These are phyloP conservation scores for Phengaris arion DNA, from an alignment of 2,888 invertebrate genomes.

Conservation along the genomic window DNA sequence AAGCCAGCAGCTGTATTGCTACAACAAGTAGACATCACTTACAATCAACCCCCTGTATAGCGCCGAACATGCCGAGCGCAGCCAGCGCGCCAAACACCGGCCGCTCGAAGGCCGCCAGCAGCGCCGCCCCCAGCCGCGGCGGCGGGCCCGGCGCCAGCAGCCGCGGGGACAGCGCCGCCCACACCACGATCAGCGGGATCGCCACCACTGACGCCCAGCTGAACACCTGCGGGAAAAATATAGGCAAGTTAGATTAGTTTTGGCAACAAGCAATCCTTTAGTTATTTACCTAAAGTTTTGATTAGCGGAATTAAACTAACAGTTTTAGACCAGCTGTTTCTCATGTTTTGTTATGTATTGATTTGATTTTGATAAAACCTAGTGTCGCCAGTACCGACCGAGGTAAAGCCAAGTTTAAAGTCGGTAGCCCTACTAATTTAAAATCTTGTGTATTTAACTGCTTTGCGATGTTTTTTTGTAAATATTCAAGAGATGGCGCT, in stretches of 20 bases:
- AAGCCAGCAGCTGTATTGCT: too few species aligned
- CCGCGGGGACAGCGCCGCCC: slow-evolving; percentile 56
- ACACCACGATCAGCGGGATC: slow-evolving; percentile 56
- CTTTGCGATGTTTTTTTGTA: too few species aligned
- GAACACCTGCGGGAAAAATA: slow-evolving; percentile 50
- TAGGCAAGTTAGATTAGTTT: neutral
- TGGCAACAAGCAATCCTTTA: neutral
- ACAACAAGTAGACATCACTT: slow-evolving; percentile 37
- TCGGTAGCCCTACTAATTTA: too few species aligned
- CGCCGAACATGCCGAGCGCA: slow-evolving; percentile 57
- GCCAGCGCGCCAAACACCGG: slow-evolving; percentile 61
- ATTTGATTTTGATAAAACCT: too few species aligned
- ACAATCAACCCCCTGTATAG: slow-evolving; percentile 63
- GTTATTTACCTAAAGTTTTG: too few species aligned
- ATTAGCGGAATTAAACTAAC: too few species aligned
- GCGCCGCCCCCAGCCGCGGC: slow-evolving; percentile 50
- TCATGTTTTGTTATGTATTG: too few species aligned
- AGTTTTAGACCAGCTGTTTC: too few species aligned
- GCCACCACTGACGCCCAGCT: slow-evolving; percentile 52
- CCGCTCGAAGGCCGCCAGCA: slow-evolving; percentile 62
- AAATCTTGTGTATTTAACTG: too few species aligned
- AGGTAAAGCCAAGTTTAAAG: too few species aligned
- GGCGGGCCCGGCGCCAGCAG: slow-evolving; percentile 50
- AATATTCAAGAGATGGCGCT: too few species aligned
- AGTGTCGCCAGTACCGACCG: too few species aligned